These are phyloP conservation scores for Rachycentron canadum DNA, from an alignment of 2,797 vertebrate species.

Conservation along the genomic window DNA sequence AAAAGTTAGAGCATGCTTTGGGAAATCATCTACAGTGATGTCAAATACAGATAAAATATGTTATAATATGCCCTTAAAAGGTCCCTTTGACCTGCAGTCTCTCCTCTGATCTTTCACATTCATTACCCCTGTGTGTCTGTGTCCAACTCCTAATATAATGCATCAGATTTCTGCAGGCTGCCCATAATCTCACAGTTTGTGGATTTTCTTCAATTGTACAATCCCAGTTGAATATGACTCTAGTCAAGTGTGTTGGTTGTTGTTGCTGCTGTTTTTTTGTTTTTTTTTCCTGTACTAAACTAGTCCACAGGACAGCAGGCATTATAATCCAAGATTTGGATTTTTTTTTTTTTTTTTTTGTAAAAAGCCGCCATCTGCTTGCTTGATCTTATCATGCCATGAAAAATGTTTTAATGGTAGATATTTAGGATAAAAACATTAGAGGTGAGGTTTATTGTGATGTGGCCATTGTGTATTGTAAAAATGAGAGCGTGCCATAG, in stretches of 20 bases:
- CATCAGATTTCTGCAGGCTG: conserved; percentile 19
- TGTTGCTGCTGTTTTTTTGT: neutral
- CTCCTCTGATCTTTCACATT: neutral
- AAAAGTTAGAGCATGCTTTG: neutral
- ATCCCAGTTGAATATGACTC: conserved; percentile 22
- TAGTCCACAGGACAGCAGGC: conserved; percentile 46
- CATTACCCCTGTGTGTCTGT: conserved; percentile 5
- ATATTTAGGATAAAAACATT: conserved; percentile 35
- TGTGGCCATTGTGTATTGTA: conserved; percentile 16
- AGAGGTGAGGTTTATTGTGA: conserved; percentile 10
- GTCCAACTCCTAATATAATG: neutral
- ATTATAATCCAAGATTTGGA: conserved; percentile 59
- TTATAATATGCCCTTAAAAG: neutral
- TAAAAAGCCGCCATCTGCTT: conserved; percentile 66
- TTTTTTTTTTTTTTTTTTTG: conserved; percentile 14
- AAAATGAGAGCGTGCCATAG: conserved; percentile 6
- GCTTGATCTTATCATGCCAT: conserved; percentile 36
- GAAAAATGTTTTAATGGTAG: conserved; percentile 37
- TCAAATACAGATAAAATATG: neutral
- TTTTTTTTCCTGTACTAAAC: conserved; percentile 24
- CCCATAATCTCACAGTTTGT: conserved; percentile 45
- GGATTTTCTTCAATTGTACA: conserved; percentile 42
- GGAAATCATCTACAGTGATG: neutral
- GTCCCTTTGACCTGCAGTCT: neutral
- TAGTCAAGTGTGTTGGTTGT: conserved; percentile 3